phyloP scores from a whole-genome alignment of 2,113 vertebrate genomes.

The crab-eating macaque (Macaca fascicularis) region DNA sequence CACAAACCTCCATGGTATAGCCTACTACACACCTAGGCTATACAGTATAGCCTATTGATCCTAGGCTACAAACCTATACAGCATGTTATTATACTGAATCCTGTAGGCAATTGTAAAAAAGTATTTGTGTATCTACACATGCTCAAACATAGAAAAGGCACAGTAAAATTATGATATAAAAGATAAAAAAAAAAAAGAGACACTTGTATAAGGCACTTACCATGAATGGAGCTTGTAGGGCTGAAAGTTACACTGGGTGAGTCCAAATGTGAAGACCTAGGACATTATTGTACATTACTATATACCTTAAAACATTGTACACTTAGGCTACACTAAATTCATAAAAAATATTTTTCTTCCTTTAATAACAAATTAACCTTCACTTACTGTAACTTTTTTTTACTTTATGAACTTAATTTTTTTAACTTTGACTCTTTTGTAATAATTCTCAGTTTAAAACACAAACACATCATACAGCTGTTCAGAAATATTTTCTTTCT shows the following conservation, averaged over 20 bases:
- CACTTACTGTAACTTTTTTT: neutral
- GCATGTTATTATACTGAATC: neutral
- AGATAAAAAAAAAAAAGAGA: neutral
- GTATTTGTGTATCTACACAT: neutral
- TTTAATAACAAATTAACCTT: neutral
- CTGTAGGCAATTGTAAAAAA: neutral
- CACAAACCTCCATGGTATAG: neutral
- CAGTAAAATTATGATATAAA: neutral
- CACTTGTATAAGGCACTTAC: too few relatives aligned
- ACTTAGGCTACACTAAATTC: neutral
- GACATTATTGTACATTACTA: neutral
- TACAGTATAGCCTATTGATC: too few relatives aligned
- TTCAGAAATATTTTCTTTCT: neutral
- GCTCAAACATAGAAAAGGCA: neutral
- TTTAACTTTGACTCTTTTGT: neutral
- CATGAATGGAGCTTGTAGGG: neutral
- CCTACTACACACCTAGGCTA: neutral
- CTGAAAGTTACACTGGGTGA: neutral
- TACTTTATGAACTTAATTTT: neutral
- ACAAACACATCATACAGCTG: neutral
- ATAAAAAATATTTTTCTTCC: neutral
- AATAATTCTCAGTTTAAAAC: neutral
- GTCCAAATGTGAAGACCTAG: neutral
- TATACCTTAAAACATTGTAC: neutral
- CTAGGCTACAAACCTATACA: neutral